Percentiles rank a stretch among this genome's conserved stretches.
These are phyloP conservation scores for Crotalus helleri DNA, from an alignment of 2,113 vertebrate genomes.

Conservation along the genomic window DNA sequence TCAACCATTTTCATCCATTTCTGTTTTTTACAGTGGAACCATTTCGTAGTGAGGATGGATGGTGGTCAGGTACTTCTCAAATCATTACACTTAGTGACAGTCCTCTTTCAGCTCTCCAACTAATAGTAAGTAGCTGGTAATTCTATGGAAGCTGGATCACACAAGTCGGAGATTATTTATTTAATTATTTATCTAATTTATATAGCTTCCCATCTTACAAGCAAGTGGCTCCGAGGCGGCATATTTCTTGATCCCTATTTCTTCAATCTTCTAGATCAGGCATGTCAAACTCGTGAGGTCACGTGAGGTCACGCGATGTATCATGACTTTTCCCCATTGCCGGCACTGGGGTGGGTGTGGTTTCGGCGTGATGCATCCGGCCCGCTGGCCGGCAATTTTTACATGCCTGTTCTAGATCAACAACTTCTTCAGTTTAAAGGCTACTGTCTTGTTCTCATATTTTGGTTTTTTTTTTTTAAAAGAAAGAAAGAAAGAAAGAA, in stretches of 20 bases:
- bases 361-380: too few species aligned
- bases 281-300: too few species aligned
- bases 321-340: too few species aligned
- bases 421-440: slow-evolving; percentile 43
- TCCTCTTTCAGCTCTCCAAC: not conserved
- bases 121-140: not conserved
- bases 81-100: too few species aligned
- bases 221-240: too few species aligned
- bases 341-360: too few species aligned
- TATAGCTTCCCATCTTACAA: too few species aligned
- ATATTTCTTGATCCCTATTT: not conserved
- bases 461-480: not conserved
- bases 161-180: not conserved
- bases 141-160: not conserved
- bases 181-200: too few species aligned
- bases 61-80: too few species aligned
- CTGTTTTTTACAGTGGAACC: not conserved
- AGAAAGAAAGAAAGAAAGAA: not conserved
- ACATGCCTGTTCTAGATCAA: not conserved
- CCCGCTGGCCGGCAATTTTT: too few species aligned
- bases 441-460: slow-evolving; percentile 13
- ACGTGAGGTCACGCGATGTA: too few species aligned
- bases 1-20: not conserved
- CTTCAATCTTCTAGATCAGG: not conserved
- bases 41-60: too few species aligned